Conservation (phyloP, 2,888 invertebrate species). For the Ptychoptera contaminata region DNA sequence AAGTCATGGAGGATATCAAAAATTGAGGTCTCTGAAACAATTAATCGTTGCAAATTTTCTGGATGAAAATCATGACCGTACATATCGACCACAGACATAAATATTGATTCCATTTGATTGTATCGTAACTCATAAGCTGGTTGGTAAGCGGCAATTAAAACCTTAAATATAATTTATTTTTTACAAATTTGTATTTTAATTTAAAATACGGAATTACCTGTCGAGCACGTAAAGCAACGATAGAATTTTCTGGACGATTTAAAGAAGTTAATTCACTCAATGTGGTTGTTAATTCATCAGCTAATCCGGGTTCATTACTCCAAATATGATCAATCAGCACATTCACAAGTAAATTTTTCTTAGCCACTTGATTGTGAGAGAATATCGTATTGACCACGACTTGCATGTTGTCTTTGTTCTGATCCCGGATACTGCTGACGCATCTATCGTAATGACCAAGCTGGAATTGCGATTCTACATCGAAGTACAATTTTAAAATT, state of each 20-base stretch:
- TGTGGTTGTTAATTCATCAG: conserved; percentile 81
- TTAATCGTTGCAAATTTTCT: conserved; percentile 90
- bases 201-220: no score
- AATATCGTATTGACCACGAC: conserved; percentile 82
- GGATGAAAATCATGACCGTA: conserved; percentile 97
- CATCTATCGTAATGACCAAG: conserved; percentile 94
- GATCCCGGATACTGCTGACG: conserved; percentile 73
- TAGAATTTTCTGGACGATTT: conserved; percentile 84
- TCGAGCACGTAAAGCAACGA: conserved; percentile 37
- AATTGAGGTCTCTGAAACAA: conserved; percentile 94
- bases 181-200: no score
- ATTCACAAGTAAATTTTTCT: conserved; percentile 78
- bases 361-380: conserved; percentile 77
- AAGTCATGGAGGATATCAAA: conserved; percentile 97
- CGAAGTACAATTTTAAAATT: conserved; percentile 76
- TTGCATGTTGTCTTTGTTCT: conserved; percentile 82
- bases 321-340: conserved; percentile 85
- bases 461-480: conserved; percentile 91
- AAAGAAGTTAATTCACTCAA: conserved; percentile 83
- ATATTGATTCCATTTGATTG: conserved; percentile 98
- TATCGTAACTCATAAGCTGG: conserved; percentile 94
- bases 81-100: conserved; percentile 94
- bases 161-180: no score
- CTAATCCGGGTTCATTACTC: conserved; percentile 89
- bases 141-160: conserved; percentile 91